Evolutionary conservation across 2,797 vertebrate genomes (phyloP), one percentile per base, ranked within the genome.

Genomic region (Squalus acanthias): DNA sequence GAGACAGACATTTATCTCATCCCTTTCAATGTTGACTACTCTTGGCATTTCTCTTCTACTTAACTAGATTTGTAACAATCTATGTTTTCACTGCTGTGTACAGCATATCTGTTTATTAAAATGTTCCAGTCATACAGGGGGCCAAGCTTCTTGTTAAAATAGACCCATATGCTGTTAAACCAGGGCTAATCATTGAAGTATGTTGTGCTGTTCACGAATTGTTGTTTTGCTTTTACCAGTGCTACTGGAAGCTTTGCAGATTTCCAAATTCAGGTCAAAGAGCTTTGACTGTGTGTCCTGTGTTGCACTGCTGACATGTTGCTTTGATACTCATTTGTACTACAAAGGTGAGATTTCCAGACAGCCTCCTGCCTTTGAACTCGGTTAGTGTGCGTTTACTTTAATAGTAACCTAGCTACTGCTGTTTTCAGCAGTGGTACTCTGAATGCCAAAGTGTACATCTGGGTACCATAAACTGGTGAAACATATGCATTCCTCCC

Each of bases 381-480:
- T 76, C 50, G 0, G 12, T 74, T 72, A 57, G 50, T 95, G 39
- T 76, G 70, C 50, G 74, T 95, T 72, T 72, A 70, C 50, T 95
- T 95, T 74, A 95, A 53, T 72, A 70, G 74, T 95, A 74, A 74
- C 69, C 93, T 29, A 53, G 6, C 94, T 95, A 17, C 46, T 72
- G 70, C 60, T 76, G 24, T 72, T 95, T 57, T 26, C 94, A 74
- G 69, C 69, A 74, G 94, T 72, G 26, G 12, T 53, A 57, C 33
- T 57, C 46, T 76, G 46, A 95, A n/a, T 24, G 94, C 70, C 94
- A 95, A 95, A 95, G 94, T 74, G 46, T 95, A 76, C 94, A 95
- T 76, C 70, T 95, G 94, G 94, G 94, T 95, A 53, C 70, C 20
- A 95, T 95, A 95, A 95, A 95, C 50, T 95, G 67, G 26, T 60